Conservation (phyloP, 1,140 invertebrate genomes). For the Panagrolaimus sp. region DNA sequence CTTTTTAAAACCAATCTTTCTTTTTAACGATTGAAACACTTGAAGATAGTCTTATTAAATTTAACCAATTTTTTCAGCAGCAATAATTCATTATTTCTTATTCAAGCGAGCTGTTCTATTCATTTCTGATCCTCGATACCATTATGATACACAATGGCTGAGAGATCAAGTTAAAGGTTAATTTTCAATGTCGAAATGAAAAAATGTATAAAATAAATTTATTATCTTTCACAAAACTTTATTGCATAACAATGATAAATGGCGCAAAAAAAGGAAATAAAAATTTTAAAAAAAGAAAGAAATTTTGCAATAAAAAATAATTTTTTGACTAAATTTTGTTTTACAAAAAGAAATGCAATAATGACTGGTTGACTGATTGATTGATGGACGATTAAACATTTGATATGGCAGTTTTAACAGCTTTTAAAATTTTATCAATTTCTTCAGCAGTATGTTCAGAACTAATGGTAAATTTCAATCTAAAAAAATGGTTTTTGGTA, state of each 20-base stretch:
- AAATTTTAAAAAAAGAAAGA: no score
- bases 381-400: no score
- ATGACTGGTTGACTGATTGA: no score
- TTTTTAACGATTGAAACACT: conserved; percentile 22
- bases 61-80: conserved; percentile 59
- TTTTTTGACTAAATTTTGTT: no score
- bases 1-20: no score
- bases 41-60: no score
- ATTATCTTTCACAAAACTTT: no score
- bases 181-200: not conserved
- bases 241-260: no score
- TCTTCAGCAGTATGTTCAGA: not conserved
- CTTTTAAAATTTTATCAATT: not conserved
- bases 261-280: no score
- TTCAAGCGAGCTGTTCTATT: conserved; percentile 62
- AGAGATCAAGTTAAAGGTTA: conserved; percentile 53
- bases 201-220: no score
- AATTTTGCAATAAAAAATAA: no score
- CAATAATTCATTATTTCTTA: conserved; percentile 62
- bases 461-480: conserved; percentile 27
- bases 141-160: conserved; percentile 62
- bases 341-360: no score
- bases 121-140: conserved; percentile 62
- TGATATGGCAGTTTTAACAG: not conserved
- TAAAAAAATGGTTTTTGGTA: conserved; percentile 15